phyloP scores from a whole-genome alignment of 1,140 invertebrate species.

The Panagrolaimus sp. region DNA sequence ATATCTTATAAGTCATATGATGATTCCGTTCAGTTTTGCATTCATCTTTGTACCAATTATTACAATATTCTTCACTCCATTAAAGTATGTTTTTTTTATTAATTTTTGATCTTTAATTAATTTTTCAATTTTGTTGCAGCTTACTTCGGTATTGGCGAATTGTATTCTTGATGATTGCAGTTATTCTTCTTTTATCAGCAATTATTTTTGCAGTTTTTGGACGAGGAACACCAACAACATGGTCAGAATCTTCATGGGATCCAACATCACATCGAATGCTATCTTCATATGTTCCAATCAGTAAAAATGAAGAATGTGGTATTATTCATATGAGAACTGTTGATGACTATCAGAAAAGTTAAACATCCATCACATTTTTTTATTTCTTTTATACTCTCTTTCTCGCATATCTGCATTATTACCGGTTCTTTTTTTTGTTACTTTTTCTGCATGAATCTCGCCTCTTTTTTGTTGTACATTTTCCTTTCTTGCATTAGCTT shows the following conservation, averaged over 20 bases:
- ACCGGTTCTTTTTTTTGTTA: neutral
- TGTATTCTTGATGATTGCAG: constrained; percentile 17
- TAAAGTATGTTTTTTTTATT: constrained; percentile 30
- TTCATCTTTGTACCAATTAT: constrained; percentile 25
- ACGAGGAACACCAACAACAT: constrained; percentile 15
- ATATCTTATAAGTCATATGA: constrained; percentile 30
- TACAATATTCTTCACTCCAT: constrained; percentile 25
- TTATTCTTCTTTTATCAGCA: constrained; percentile 18
- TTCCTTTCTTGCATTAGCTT: neutral
- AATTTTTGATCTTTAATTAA: neutral
- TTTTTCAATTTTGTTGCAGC: constrained; percentile 16
- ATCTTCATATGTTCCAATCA: constrained; percentile 11
- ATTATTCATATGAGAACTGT: constrained; percentile 17
- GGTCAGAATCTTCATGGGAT: constrained; percentile 23
- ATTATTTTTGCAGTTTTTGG: constrained; percentile 27
- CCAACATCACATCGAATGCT: constrained; percentile 25
- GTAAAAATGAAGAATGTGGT: constrained; percentile 26
- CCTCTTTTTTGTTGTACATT: neutral
- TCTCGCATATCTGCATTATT: neutral
- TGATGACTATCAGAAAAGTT: constrained; percentile 7
- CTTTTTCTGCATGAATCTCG: neutral
- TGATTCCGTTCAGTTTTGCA: constrained; percentile 31
- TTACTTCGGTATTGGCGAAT: constrained; percentile 26
- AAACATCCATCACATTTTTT: neutral
- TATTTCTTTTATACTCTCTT: no score